Evolutionary conservation across 53 echinoderm and acorn worm species (phyloP).

Genomic region (Echinarachnius parma): DNA sequence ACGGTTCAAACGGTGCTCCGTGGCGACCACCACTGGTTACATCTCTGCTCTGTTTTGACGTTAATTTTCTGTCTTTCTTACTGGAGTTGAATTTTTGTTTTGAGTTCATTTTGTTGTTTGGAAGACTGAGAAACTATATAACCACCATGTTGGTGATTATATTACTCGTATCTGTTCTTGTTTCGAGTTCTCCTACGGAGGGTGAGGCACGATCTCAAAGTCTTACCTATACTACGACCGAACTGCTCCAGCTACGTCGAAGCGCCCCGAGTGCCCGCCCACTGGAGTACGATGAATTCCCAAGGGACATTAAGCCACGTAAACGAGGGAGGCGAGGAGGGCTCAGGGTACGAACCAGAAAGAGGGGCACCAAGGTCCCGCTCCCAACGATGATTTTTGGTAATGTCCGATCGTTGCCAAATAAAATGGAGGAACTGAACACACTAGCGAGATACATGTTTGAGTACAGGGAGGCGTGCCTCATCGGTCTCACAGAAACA

Average conservation of each 20-base stretch:
- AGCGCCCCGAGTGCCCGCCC: background rate
- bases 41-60: too few species aligned
- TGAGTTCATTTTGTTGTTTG: too few species aligned
- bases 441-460: conserved; percentile 47
- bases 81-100: too few species aligned
- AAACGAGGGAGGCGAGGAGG: conserved; percentile 57
- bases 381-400: conserved; percentile 54
- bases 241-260: conserved; percentile 20
- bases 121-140: too few species aligned
- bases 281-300: conserved; percentile 13
- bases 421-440: conserved; percentile 65
- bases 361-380: conserved; percentile 40
- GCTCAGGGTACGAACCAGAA: conserved; percentile 39
- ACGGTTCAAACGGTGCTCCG: too few species aligned
- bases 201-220: background rate
- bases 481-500: conserved; percentile 63
- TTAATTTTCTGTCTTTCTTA: too few species aligned
- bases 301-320: conserved; percentile 40
- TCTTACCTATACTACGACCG: conserved; percentile 9
- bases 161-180: too few species aligned
- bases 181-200: background rate
- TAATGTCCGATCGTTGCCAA: conserved; percentile 58
- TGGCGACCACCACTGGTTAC: too few species aligned
- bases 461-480: conserved; percentile 57
- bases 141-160: too few species aligned